These are phyloP conservation scores for Petrocephalus zakoni DNA, from an alignment of 2,113 vertebrate genomes.

Conservation along the genomic window DNA sequence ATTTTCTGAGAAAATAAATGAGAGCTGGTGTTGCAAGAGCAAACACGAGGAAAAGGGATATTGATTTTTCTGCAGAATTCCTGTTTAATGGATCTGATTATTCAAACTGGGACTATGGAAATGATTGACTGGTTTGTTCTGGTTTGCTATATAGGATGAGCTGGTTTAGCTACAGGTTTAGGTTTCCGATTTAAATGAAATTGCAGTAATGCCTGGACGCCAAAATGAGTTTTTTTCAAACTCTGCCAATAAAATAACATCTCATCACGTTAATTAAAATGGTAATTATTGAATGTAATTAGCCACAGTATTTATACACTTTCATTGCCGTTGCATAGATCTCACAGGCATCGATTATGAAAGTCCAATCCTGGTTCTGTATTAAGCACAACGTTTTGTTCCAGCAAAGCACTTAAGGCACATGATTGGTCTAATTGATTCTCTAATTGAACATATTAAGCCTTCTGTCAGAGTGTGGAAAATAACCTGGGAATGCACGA, in stretches of 20 bases:
- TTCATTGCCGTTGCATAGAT: not conserved
- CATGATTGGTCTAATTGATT: conserved; percentile 1
- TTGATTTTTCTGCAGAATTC: not conserved
- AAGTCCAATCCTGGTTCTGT: not conserved
- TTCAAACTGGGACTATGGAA: not conserved
- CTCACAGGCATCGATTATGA: not conserved
- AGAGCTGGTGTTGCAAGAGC: not conserved
- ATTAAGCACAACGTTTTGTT: not conserved
- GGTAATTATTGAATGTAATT: not conserved
- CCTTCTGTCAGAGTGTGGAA: not conserved
- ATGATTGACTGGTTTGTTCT: not conserved
- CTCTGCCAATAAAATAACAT: not conserved
- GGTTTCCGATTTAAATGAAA: not conserved
- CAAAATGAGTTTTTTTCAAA: not conserved
- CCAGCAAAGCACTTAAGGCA: not conserved
- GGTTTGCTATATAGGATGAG: not conserved
- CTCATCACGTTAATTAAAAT: not conserved
- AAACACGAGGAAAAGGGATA: not conserved
- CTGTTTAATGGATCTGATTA: not conserved
- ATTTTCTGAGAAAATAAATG: not conserved
- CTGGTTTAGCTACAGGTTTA: not conserved
- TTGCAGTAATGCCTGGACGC: not conserved
- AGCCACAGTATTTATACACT: not conserved
- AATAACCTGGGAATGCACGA: not conserved
- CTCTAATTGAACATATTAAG: not conserved